Conservation (phyloP, 1,140 invertebrate genomes). For the Lamellibrachia luymesi region DNA sequence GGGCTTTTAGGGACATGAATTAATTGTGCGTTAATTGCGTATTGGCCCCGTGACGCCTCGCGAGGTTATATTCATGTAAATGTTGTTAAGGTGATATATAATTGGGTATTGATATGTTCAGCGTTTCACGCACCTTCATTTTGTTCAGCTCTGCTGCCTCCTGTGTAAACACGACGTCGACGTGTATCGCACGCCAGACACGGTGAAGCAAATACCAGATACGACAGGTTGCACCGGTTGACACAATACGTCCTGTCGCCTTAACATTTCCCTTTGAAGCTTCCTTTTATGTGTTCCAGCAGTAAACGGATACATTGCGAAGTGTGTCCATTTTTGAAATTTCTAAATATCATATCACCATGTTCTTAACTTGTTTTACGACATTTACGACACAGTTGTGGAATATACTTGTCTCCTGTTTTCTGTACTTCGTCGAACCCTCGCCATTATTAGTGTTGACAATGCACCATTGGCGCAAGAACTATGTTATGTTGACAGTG, state of each 20-base stretch:
- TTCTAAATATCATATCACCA: not conserved
- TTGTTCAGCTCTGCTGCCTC: not conserved
- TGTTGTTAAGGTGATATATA: not conserved
- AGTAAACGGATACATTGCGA: not conserved
- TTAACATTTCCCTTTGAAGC: not conserved
- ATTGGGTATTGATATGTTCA: not conserved
- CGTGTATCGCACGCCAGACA: too few relatives aligned
- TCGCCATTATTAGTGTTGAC: not conserved
- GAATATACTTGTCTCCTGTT: not conserved
- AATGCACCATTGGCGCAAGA: not conserved
- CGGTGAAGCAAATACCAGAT: too few relatives aligned
- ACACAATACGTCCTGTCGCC: not conserved
- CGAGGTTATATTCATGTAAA: too few relatives aligned
- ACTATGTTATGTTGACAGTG: not conserved
- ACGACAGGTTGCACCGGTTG: not conserved
- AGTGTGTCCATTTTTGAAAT: not conserved
- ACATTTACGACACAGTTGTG: too few relatives aligned
- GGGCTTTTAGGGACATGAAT: too few relatives aligned
- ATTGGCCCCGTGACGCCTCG: too few relatives aligned
- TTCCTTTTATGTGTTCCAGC: not conserved
- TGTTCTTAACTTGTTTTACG: too few relatives aligned
- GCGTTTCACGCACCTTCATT: not conserved
- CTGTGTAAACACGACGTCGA: not conserved
- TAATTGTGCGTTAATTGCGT: too few relatives aligned
- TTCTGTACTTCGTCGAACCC: not conserved